Percentiles rank a stretch among this genome's conserved stretches.
Evolutionary conservation across 2,113 vertebrate genomes (phyloP).

Genomic region (Coptodon bakossiorum): DNA sequence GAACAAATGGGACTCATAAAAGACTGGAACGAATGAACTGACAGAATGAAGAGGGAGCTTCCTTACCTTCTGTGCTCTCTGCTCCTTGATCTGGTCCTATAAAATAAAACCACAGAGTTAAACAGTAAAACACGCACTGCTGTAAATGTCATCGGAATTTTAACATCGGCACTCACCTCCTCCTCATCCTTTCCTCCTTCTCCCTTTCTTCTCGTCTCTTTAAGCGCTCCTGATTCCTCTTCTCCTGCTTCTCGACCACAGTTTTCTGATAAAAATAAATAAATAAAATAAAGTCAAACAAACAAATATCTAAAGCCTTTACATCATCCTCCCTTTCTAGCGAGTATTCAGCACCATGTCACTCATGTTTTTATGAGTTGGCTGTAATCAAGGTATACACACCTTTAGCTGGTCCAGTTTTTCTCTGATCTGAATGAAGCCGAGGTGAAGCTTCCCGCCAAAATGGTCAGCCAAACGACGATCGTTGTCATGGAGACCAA

Average conservation of each 20-base stretch:
- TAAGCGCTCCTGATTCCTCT: conserved; percentile 92
- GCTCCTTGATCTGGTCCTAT: conserved; percentile 88
- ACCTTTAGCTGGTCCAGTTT: conserved; percentile 95
- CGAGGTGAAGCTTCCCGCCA: conserved; percentile 95
- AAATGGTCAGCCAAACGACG: conserved; percentile 98
- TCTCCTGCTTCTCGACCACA: conserved; percentile 94
- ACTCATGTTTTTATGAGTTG: not conserved
- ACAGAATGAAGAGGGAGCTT: not conserved
- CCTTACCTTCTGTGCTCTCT: conserved; percentile 79
- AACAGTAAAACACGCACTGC: not conserved
- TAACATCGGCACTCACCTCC: conserved; percentile 39
- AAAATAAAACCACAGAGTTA: not conserved
- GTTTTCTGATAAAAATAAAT: conserved; percentile 79
- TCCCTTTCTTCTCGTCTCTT: conserved; percentile 94
- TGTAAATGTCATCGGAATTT: not conserved
- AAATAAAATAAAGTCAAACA: not conserved
- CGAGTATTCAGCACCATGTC: not conserved
- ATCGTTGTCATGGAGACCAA: conserved; percentile 97
- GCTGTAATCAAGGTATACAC: not conserved
- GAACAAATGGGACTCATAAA: not conserved
- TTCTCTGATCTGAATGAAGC: conserved; percentile 97
- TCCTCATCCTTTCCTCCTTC: conserved; percentile 83
- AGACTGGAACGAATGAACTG: not conserved
- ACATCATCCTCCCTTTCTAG: not conserved
- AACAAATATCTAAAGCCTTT: not conserved